Evolutionary conservation across 2,888 invertebrate species (phyloP).

Genomic region (Dasysyrphus albostriatus): DNA sequence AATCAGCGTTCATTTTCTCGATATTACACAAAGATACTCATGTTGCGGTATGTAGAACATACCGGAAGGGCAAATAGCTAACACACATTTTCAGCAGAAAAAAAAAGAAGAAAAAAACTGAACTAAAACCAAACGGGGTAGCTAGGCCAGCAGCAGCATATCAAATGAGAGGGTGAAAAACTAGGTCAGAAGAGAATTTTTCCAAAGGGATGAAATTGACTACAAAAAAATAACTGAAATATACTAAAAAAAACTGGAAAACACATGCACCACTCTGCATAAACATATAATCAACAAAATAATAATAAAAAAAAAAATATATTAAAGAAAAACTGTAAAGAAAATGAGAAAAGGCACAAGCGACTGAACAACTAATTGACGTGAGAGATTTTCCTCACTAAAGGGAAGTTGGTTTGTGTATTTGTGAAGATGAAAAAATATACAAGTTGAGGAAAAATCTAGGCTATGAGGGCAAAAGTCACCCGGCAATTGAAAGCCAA

Average conservation of each 20-base stretch:
- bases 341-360: conserved; percentile 61
- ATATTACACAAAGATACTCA: conserved; percentile 55
- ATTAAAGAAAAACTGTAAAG: conserved; percentile 35
- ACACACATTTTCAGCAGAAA: conserved; percentile 66
- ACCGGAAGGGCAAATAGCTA: conserved; percentile 75
- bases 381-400: conserved; percentile 64
- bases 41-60: conserved; percentile 75
- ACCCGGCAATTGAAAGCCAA: conserved; percentile 45
- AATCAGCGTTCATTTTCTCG: conserved; percentile 62
- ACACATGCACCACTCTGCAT: conserved; percentile 66
- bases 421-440: conserved; percentile 38
- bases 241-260: conserved; percentile 59
- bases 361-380: conserved; percentile 74
- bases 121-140: conserved; percentile 63
- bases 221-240: conserved; percentile 60
- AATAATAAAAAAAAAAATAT: conserved; percentile 45
- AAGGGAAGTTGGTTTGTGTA: conserved; percentile 60
- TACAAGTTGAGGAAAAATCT: conserved; percentile 61
- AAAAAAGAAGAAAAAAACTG: conserved; percentile 9
- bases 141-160: conserved; percentile 69
- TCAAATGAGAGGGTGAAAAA: conserved; percentile 74
- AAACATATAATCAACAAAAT: conserved; percentile 54
- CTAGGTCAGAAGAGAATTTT: conserved; percentile 72
- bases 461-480: conserved; percentile 72
- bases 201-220: conserved; percentile 76